Evolutionary conservation across 1,140 invertebrate genomes (phyloP).

Genomic region (Drosophila truncata): DNA sequence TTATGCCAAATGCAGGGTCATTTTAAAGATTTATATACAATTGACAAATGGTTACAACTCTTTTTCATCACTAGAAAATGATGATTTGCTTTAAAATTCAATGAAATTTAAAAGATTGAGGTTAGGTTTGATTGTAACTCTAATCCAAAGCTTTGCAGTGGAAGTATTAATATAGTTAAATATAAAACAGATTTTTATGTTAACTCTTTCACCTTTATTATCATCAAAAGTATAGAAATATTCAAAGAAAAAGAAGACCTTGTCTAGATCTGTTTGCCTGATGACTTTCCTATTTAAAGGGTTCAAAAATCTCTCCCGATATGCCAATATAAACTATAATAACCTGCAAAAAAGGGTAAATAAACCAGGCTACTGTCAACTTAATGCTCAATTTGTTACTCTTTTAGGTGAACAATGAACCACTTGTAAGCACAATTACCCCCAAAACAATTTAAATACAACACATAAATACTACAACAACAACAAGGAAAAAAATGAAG

Average conservation of each 20-base stretch:
- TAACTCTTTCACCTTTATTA: too few species aligned
- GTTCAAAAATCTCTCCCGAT: neutral
- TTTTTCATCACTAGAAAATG: neutral
- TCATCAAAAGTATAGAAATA: neutral
- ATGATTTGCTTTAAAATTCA: neutral
- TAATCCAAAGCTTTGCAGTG: too few species aligned
- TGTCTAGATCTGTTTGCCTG: neutral
- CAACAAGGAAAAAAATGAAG: constrained; percentile 9
- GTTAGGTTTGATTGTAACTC: too few species aligned
- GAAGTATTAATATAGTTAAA: too few species aligned
- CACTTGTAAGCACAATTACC: constrained; percentile 30
- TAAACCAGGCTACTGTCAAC: neutral
- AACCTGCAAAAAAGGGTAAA: neutral
- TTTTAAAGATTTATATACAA: neutral
- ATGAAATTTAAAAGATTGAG: neutral
- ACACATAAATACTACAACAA: constrained; percentile 13
- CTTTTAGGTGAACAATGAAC: constrained; percentile 20
- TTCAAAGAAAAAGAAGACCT: neutral
- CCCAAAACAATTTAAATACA: constrained; percentile 33
- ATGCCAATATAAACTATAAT: neutral
- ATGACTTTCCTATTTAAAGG: neutral
- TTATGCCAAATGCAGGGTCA: neutral
- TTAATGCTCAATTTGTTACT: neutral
- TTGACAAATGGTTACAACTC: neutral
- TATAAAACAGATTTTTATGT: too few species aligned